Conservation (phyloP, 2,797 vertebrate genomes). For the Mormyrops boulengeri region DNA sequence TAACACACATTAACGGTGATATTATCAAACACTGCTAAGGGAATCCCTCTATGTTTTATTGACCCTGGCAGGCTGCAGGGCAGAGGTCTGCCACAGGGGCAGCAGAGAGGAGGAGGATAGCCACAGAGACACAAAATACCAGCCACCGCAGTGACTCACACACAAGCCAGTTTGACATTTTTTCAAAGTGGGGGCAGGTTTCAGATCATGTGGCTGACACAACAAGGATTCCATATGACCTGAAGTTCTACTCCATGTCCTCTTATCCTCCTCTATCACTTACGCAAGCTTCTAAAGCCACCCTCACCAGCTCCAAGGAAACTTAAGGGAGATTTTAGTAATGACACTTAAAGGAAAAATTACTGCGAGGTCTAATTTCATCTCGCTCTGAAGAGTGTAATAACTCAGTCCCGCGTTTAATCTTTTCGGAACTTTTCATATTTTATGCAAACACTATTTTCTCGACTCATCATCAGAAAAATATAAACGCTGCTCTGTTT, state of each 20-base stretch:
- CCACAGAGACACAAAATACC: neutral
- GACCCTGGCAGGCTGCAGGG: neutral
- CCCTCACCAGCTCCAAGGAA: neutral
- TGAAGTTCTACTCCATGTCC: neutral
- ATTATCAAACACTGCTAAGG: neutral
- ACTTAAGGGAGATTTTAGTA: neutral
- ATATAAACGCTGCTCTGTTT: neutral
- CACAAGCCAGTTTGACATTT: neutral
- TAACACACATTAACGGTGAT: neutral
- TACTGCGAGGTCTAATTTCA: neutral
- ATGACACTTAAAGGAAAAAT: neutral
- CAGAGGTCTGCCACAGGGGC: neutral
- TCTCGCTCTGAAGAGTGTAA: neutral
- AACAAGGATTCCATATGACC: neutral
- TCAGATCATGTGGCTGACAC: neutral
- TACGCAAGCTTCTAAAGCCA: neutral
- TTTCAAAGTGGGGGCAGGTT: neutral
- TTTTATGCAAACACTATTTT: slow-evolving; percentile 5
- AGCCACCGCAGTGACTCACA: neutral
- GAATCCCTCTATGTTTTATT: neutral
- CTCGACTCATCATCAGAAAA: neutral
- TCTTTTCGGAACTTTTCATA: neutral
- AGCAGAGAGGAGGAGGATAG: neutral
- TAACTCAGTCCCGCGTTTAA: neutral
- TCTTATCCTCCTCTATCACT: neutral